Evolutionary conservation across 2,797 vertebrate species (phyloP).

Genomic region (Sebastes matsubarae): DNA sequence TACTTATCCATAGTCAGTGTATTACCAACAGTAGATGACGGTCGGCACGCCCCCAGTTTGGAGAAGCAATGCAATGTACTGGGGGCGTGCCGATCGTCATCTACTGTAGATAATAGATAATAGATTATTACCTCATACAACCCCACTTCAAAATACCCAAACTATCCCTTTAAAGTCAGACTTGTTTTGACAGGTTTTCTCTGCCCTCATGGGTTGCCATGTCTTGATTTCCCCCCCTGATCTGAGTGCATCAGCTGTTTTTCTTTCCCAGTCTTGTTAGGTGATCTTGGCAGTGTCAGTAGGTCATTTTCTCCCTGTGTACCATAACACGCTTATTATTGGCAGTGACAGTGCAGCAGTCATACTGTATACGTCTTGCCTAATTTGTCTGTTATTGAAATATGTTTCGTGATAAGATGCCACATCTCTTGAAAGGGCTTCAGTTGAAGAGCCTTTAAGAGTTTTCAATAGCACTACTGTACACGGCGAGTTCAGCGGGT

Average conservation of each 20-base stretch:
- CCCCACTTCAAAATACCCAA: not conserved
- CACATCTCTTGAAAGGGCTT: conserved; percentile 41
- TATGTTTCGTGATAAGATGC: conserved; percentile 47
- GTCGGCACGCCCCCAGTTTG: no score
- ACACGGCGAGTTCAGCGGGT: conserved; percentile 57
- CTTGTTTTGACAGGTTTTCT: conserved; percentile 36
- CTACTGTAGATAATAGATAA: not conserved
- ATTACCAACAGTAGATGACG: no score
- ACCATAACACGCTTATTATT: conserved; percentile 48
- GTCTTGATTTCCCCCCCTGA: conserved; percentile 9
- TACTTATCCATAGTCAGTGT: no score
- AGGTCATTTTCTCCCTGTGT: conserved; percentile 40
- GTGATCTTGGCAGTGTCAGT: conserved; percentile 54
- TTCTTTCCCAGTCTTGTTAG: conserved; percentile 37
- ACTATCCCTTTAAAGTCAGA: not conserved
- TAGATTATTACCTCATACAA: not conserved
- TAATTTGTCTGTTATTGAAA: conserved; percentile 45
- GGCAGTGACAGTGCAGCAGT: conserved; percentile 28
- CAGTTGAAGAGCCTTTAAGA: conserved; percentile 6
- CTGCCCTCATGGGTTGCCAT: not conserved
- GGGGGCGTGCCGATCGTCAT: not conserved
- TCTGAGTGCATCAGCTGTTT: conserved; percentile 54
- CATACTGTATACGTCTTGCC: conserved; percentile 29
- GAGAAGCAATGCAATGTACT: not conserved
- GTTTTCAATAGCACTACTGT: conserved; percentile 60